Evolutionary conservation across 2,797 vertebrate species (phyloP).

Genomic region (Channa striata): DNA sequence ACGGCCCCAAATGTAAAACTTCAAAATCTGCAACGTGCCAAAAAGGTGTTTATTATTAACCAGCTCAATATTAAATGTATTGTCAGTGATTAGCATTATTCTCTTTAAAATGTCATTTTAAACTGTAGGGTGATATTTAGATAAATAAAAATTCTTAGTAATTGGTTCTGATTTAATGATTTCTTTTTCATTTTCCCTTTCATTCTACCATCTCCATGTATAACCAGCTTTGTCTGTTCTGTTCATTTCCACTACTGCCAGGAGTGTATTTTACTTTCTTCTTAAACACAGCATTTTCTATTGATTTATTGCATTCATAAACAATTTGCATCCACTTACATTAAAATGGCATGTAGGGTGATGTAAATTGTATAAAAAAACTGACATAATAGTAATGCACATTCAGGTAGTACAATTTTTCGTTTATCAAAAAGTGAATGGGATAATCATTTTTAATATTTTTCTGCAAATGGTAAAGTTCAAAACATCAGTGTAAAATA

Average conservation of each 20-base stretch:
- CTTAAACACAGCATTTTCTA: conserved; percentile 10
- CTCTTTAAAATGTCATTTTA: background rate
- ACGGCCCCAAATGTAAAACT: background rate
- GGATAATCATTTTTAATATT: background rate
- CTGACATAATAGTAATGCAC: too few relatives aligned
- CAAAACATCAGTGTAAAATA: too few relatives aligned
- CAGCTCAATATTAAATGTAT: background rate
- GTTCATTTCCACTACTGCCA: conserved; percentile 42
- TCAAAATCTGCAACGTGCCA: too few relatives aligned
- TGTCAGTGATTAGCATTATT: background rate
- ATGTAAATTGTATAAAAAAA: too few relatives aligned
- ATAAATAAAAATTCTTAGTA: background rate
- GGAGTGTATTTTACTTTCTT: conserved; percentile 27
- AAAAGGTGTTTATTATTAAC: too few relatives aligned
- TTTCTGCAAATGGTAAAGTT: background rate
- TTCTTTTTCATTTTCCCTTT: conserved; percentile 19
- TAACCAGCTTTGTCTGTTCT: conserved; percentile 59
- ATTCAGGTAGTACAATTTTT: too few relatives aligned
- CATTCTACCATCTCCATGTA: conserved; percentile 1
- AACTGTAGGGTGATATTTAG: background rate
- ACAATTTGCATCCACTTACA: background rate
- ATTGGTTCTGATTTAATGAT: conserved; percentile 13
- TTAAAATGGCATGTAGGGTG: too few relatives aligned
- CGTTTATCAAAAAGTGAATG: background rate
- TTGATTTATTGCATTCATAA: conserved; percentile 11